A percentile compares a stretch with the other conserved stretches of the same genome.
These are phyloP conservation scores for Elymnias hypermnestra DNA, from an alignment of 1,140 invertebrate genomes.

Conservation along the genomic window DNA sequence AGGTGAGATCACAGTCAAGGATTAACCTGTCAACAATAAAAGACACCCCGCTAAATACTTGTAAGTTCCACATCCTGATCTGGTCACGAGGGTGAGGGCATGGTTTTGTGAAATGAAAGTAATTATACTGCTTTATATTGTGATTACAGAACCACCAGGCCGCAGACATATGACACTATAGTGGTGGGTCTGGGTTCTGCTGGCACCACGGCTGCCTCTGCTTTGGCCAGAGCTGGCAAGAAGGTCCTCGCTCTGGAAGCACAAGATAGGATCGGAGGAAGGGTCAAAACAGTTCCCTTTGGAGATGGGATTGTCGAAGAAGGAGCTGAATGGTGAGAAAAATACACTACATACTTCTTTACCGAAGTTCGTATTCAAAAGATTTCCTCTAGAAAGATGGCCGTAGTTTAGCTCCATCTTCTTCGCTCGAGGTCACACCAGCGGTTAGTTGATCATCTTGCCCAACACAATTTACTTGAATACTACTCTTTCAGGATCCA, in stretches of 20 bases:
- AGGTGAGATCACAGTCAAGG: too few relatives aligned
- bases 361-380: too few relatives aligned
- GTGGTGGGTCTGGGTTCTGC: conserved; percentile 80
- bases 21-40: too few relatives aligned
- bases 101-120: too few relatives aligned
- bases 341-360: not conserved
- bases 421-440: too few relatives aligned
- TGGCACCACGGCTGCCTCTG: conserved; percentile 77
- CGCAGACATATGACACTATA: conserved; percentile 59
- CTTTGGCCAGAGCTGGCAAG: conserved; percentile 69
- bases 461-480: too few relatives aligned
- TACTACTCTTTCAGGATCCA: conserved; percentile 63
- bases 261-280: conserved; percentile 77
- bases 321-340: conserved; percentile 53
- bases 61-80: too few relatives aligned
- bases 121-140: not conserved
- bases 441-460: too few relatives aligned
- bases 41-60: too few relatives aligned
- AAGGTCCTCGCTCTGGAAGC: conserved; percentile 79
- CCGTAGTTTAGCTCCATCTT: too few relatives aligned
- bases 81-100: too few relatives aligned
- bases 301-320: conserved; percentile 56
- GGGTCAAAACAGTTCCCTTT: conserved; percentile 73
- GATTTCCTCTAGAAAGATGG: too few relatives aligned
- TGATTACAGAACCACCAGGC: conserved; percentile 18